Percentiles rank a stretch among this genome's conserved stretches.
Conservation (phyloP, 1,140 invertebrate genomes). For the Drosophila truncata region DNA sequence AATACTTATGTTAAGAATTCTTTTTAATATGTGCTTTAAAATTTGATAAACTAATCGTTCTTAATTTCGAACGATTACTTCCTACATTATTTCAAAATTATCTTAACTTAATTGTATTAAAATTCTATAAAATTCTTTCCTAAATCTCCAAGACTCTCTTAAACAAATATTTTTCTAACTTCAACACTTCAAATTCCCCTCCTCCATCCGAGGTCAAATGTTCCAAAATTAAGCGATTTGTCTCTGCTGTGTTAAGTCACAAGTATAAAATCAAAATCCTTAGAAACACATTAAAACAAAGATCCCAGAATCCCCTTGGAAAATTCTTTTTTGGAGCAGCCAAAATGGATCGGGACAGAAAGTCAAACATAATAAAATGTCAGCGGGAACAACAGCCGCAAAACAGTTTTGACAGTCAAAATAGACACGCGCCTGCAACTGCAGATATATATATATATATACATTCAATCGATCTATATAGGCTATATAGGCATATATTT, state of each 20-base stretch:
- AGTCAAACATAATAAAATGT: constrained; percentile 82
- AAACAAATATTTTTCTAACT: neutral
- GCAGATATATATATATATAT: constrained; percentile 25
- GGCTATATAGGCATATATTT: constrained; percentile 7
- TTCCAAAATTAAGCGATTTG: constrained; percentile 28
- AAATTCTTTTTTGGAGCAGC: constrained; percentile 8
- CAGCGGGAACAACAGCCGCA: constrained; percentile 75
- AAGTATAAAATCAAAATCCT: constrained; percentile 45
- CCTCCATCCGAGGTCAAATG: constrained; percentile 30
- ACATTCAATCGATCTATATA: constrained; percentile 32
- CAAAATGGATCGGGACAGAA: constrained; percentile 57
- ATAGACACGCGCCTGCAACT: constrained; percentile 66
- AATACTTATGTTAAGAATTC: too few relatives aligned
- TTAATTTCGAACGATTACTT: neutral
- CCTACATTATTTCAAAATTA: neutral
- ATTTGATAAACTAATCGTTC: neutral
- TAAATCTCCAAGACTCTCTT: too few relatives aligned
- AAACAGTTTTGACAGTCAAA: constrained; percentile 77
- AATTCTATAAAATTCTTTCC: neutral
- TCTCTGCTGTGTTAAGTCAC: constrained; percentile 25
- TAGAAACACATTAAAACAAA: constrained; percentile 47
- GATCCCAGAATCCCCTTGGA: constrained; percentile 6
- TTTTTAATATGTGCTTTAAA: neutral
- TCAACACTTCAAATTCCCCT: neutral
- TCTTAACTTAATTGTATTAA: neutral